A percentile compares a stretch with the other conserved stretches of the same genome.
These are phyloP conservation scores for Phymastichus coffea DNA, from an alignment of 1,140 invertebrate genomes.

Conservation along the genomic window DNA sequence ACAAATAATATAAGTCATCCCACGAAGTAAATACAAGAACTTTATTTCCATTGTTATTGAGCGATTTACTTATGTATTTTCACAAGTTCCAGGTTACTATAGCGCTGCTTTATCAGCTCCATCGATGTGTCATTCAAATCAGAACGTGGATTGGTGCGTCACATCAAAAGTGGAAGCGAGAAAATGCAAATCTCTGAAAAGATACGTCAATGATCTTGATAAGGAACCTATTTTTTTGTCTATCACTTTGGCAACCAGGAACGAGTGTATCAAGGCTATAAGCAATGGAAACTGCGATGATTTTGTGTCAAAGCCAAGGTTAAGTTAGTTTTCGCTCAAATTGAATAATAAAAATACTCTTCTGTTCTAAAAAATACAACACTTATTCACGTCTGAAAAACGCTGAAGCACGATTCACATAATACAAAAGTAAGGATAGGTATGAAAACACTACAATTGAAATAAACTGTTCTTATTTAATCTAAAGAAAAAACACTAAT, in stretches of 20 bases:
- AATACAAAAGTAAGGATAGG: not conserved
- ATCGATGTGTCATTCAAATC: slow-evolving; percentile 64
- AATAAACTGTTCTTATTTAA: slow-evolving; percentile 59
- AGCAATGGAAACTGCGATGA: slow-evolving; percentile 65
- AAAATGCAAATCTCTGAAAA: slow-evolving; percentile 75
- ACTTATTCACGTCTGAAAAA: not conserved
- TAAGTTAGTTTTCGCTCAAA: slow-evolving; percentile 38
- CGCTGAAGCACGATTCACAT: not conserved
- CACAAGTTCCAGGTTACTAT: slow-evolving; percentile 59
- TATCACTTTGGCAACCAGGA: slow-evolving; percentile 52
- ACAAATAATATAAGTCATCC: not conserved
- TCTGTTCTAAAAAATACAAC: slow-evolving; percentile 1
- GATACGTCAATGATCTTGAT: slow-evolving; percentile 68
- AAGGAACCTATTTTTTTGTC: slow-evolving; percentile 74
- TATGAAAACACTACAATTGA: slow-evolving; percentile 47
- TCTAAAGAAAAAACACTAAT: slow-evolving; percentile 53
- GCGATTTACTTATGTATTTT: not conserved
- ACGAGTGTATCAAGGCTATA: slow-evolving; percentile 68
- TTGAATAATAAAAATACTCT: not conserved
- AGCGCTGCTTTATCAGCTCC: slow-evolving; percentile 67
- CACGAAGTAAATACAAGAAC: not conserved
- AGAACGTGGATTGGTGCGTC: slow-evolving; percentile 54
- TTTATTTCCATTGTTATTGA: no score
- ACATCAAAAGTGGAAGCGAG: slow-evolving; percentile 64
- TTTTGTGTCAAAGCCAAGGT: slow-evolving; percentile 60